Evolutionary conservation across 2,797 vertebrate species (phyloP), one percentile per base, ranked within the genome.

Genomic region (Poeciliopsis paucimaculata): DNA sequence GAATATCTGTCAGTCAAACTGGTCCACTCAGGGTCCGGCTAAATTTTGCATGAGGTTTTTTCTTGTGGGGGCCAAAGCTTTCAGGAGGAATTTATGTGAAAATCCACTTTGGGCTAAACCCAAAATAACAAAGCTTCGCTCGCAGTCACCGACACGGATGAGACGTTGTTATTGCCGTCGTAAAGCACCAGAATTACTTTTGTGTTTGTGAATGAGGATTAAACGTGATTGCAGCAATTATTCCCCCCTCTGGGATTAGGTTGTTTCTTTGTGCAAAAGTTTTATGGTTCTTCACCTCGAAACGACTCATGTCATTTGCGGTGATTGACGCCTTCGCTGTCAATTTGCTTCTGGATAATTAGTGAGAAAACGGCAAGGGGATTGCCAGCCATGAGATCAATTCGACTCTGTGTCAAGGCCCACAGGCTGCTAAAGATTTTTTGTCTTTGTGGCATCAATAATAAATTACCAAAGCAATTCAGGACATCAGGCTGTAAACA

Each of bases 41-140:
- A 79, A 78, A 90, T 90, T 80, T 88, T 89, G 74, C n/a, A 87
- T 89, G 75, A 89, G 76, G 10, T 82, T 84, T 18, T 81, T 76
- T 60, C n/a, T 47, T 13, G 41, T 45, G 2, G 26, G 49, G 73
- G 26, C 46, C 46, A 75, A 75, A 82, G 77, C 84, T 86, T 86
- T 90, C 78, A 87, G 80, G 80, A 78, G 16, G 55, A 82, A 87
- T 79, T 78, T 45, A 81, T 76, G n/a, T 57, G 4, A 82, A 77
- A 82, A 72, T 71, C 6, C 71, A 76, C 39, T 79, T 72, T 34
- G 23, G 46, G 73, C 73, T 75, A 13, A 81, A 84, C 60, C n/a
- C 71, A 82, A 74, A 81, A 77, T 26, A 77, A 75, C 70, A 81
- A 71, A 72, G 66, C 41, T 46, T 73, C 43, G 39, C 28, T 84